phyloP scores from a whole-genome alignment of 2,113 vertebrate species.

The Poeciliopsis retropinna region DNA sequence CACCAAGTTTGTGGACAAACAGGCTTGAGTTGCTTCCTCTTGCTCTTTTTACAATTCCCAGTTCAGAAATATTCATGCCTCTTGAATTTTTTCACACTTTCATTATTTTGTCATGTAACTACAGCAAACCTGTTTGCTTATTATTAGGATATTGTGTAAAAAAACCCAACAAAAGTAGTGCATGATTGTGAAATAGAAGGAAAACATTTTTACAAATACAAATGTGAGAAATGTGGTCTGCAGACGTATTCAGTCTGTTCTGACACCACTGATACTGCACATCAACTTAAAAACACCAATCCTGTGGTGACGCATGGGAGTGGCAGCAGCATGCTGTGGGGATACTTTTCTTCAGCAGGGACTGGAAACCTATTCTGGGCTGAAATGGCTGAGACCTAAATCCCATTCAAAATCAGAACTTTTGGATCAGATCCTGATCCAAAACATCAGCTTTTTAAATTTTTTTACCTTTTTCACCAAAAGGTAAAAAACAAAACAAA shows the following conservation, averaged over 20 bases:
- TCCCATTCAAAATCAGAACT: not conserved
- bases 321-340: not conserved
- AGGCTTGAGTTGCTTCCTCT: not conserved
- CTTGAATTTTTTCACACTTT: not conserved
- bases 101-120: not conserved
- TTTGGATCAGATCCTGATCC: too few species aligned
- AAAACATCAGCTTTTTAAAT: too few species aligned
- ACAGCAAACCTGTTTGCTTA: not conserved
- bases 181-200: not conserved
- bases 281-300: not conserved
- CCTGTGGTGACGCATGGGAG: not conserved
- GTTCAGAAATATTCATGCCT: not conserved
- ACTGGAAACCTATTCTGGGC: not conserved
- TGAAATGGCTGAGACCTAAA: not conserved
- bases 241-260: not conserved
- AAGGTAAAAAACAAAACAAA: too few species aligned
- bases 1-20: not conserved
- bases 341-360: not conserved
- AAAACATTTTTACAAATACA: not conserved
- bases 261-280: not conserved
- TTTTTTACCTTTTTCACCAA: too few species aligned
- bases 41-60: not conserved
- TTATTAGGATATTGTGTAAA: not conserved
- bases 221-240: not conserved
- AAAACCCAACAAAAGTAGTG: not conserved